Percentiles rank a stretch among this genome's conserved stretches.
These are phyloP conservation scores for Cossypha heuglini DNA, from an alignment of 2,797 vertebrate species.

Conservation along the genomic window DNA sequence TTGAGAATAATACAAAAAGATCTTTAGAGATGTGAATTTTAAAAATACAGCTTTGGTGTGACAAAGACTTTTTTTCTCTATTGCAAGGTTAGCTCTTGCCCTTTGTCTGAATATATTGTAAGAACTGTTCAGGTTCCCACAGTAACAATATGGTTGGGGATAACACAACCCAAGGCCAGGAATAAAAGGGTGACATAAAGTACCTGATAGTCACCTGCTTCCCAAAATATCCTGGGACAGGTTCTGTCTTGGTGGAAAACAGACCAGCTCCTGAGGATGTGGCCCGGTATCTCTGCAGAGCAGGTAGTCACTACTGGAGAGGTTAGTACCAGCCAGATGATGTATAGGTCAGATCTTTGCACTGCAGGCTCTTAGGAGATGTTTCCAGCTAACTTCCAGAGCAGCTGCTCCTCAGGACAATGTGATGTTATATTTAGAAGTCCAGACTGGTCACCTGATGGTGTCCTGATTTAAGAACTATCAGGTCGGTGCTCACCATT, in stretches of 20 bases:
- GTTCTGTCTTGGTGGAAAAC: not conserved
- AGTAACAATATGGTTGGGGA: conserved; percentile 21
- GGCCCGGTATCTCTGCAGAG: not conserved
- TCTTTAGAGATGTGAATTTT: not conserved
- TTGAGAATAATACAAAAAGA: not conserved
- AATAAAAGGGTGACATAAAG: not conserved
- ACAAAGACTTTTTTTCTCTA: not conserved
- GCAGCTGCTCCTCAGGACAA: conserved; percentile 51
- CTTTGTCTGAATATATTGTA: not conserved
- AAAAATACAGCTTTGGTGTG: not conserved
- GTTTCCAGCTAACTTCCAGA: conserved; percentile 45
- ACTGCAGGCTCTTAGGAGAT: not conserved
- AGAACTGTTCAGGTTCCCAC: conserved; percentile 23
- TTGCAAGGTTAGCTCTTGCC: not conserved
- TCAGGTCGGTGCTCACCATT: not conserved
- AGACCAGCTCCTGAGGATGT: not conserved
- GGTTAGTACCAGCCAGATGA: not conserved
- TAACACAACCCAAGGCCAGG: conserved; percentile 4
- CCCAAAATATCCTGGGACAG: not conserved
- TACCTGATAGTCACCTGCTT: not conserved
- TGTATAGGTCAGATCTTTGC: not conserved
- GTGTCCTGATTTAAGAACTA: conserved; percentile 40
- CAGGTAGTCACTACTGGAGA: rapidly evolving
- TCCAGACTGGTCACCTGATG: conserved; percentile 29
- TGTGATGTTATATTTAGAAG: conserved; percentile 53